Evolutionary conservation across 2,888 invertebrate species (phyloP).

Genomic region (Dorcus hopei): DNA sequence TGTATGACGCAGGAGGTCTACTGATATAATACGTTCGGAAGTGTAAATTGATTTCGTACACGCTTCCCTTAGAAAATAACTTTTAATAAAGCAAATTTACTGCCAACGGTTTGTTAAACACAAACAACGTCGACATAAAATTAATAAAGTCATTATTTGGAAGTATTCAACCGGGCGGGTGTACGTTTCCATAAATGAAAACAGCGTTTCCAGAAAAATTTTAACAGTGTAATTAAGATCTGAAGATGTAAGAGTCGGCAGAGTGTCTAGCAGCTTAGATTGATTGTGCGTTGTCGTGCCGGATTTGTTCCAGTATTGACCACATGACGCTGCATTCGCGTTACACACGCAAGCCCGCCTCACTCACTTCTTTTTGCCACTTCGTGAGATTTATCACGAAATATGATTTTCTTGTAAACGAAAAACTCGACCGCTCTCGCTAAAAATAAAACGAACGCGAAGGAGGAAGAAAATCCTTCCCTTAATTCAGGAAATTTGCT

Average conservation of each 20-base stretch:
- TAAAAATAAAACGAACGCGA: slow-evolving; percentile 14
- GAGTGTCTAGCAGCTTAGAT: slow-evolving; percentile 29
- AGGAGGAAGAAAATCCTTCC: background rate
- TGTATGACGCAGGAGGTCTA: too few relatives aligned
- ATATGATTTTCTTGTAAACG: slow-evolving; percentile 34
- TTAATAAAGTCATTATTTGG: too few relatives aligned
- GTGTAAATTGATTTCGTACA: too few relatives aligned
- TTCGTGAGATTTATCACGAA: slow-evolving; percentile 39
- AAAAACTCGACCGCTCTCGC: slow-evolving; percentile 11
- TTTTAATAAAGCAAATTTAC: too few relatives aligned
- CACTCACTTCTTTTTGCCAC: slow-evolving; percentile 32
- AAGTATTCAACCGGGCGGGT: too few relatives aligned
- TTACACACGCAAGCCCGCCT: slow-evolving; percentile 28
- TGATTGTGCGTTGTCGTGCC: slow-evolving; percentile 43
- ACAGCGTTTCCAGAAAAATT: too few relatives aligned
- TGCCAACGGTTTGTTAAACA: too few relatives aligned
- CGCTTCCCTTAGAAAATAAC: too few relatives aligned
- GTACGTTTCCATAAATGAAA: too few relatives aligned
- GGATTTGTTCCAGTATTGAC: slow-evolving; percentile 3
- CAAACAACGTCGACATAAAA: too few relatives aligned
- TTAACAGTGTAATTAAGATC: slow-evolving; percentile 23
- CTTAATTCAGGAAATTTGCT: slow-evolving; percentile 15
- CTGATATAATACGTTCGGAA: too few relatives aligned
- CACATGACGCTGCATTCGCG: slow-evolving; percentile 11
- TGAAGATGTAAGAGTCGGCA: slow-evolving; percentile 16